Percentiles rank a stretch among this genome's conserved stretches.
These are phyloP conservation scores for Zaprionus kolodkinae DNA, from an alignment of 1,140 invertebrate genomes.

Conservation along the genomic window DNA sequence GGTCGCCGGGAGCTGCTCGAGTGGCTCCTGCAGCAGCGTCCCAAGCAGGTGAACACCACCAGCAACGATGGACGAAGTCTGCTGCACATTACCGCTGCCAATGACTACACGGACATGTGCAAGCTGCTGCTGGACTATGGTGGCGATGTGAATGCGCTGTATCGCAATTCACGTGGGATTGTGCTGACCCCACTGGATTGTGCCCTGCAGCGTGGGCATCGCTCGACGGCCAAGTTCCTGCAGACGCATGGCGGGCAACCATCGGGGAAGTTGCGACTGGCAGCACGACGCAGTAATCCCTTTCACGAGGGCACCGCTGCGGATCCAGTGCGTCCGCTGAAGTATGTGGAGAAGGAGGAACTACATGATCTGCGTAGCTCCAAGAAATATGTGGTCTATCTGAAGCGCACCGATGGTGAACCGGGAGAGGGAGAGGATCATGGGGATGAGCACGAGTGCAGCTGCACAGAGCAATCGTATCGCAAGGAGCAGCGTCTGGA, in stretches of 20 bases:
- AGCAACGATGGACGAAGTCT: slow-evolving; percentile 97
- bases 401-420: slow-evolving; percentile 67
- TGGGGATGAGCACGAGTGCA: slow-evolving; percentile 54
- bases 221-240: slow-evolving; percentile 96
- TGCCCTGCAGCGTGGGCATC: slow-evolving; percentile 92
- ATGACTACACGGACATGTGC: slow-evolving; percentile 97
- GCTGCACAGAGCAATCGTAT: slow-evolving; percentile 75
- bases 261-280: slow-evolving; percentile 87
- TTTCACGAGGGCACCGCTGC: slow-evolving; percentile 66
- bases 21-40: slow-evolving; percentile 93
- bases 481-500: slow-evolving; percentile 67
- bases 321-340: slow-evolving; percentile 73
- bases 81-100: slow-evolving; percentile 96
- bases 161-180: slow-evolving; percentile 92
- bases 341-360: slow-evolving; percentile 81
- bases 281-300: slow-evolving; percentile 75
- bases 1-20: slow-evolving; percentile 93
- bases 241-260: slow-evolving; percentile 95
- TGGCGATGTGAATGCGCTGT: slow-evolving; percentile 92
- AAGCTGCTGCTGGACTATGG: slow-evolving; percentile 93
- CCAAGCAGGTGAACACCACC: slow-evolving; percentile 93
- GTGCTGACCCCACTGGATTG: slow-evolving; percentile 95
- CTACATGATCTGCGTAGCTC: slow-evolving; percentile 75
- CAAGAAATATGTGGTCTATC: slow-evolving; percentile 79
- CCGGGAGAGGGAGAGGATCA: slow-evolving; percentile 2